Evolutionary conservation across 2,888 invertebrate species (phyloP).

Genomic region (Thera britannica): DNA sequence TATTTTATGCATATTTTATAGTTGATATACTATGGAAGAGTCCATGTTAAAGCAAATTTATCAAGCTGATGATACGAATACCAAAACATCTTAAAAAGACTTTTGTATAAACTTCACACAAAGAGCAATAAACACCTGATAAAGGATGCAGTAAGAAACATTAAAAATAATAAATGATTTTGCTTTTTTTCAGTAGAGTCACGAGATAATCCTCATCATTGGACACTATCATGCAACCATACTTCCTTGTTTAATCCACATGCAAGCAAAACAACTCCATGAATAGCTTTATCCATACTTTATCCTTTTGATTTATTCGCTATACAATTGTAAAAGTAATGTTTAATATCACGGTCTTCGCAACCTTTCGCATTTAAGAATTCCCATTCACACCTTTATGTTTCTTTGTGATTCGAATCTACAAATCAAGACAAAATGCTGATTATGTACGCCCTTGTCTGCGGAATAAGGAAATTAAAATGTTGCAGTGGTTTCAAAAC

Average conservation of each 20-base stretch:
- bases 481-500: slow-evolving; percentile 29
- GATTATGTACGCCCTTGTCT: slow-evolving; percentile 43
- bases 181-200: slow-evolving; percentile 6
- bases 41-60: too few relatives aligned
- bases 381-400: slow-evolving; percentile 57
- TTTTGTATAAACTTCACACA: slow-evolving; percentile 14
- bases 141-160: not conserved
- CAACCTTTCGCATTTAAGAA: slow-evolving; percentile 59
- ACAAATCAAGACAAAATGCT: slow-evolving; percentile 56
- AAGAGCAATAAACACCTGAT: slow-evolving; percentile 23
- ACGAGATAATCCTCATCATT: slow-evolving; percentile 25
- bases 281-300: slow-evolving; percentile 17
- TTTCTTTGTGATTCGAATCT: slow-evolving; percentile 54
- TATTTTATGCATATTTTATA: too few relatives aligned
- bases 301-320: slow-evolving; percentile 35
- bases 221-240: slow-evolving; percentile 27
- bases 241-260: slow-evolving; percentile 24
- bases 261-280: slow-evolving; percentile 18
- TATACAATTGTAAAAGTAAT: slow-evolving; percentile 49
- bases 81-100: not conserved
- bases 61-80: not conserved
- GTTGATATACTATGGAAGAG: too few relatives aligned
- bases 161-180: slow-evolving; percentile 10
- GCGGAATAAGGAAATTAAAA: slow-evolving; percentile 48
- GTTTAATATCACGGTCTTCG: slow-evolving; percentile 59